Base-by-base conservation (phyloP, 1,140 invertebrate species). In the Metopolophium dirhodum region DNA sequence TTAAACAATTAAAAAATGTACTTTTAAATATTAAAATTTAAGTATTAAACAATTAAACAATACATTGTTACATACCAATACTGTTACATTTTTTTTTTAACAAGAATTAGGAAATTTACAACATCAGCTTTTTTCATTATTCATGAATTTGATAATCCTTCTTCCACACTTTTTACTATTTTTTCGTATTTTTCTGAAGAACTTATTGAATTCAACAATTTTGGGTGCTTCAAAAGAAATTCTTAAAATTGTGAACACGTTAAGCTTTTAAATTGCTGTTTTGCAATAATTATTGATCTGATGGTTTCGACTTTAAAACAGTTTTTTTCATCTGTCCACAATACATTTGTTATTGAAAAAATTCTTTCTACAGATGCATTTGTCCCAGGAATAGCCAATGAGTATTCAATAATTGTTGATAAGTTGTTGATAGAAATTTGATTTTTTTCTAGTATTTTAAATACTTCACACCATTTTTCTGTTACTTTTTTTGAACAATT, bases 171-270 rank as follows among this genome's bases (percentile, higher is more conserved):
- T n/a, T n/a, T n/a, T n/a, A n/a, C n/a, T n/a, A n/a, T n/a, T n/a
- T n/a, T n/a, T n/a, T n/a, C n/a, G n/a, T n/a, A n/a, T n/a, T n/a
- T n/a, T n/a, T n/a, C n/a, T n/a, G n/a, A n/a, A n/a, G n/a, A n/a
- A n/a, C n/a, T n/a, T n/a, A n/a, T n/a, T n/a, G n/a, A n/a, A n/a
- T n/a, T n/a, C n/a, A n/a, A n/a, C n/a, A 51, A 89, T 54, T 89
- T 37, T 89, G 11, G 49, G 49, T 41, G n/a, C n/a, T 89, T 89
- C 87, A 89, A 89, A 89, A 89, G 87, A 54, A 89, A 54, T 89
- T 89, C 49, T 54, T 51, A 54, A 89, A 89, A 49, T 89, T 89
- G 87, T 30, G 87, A 89, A 89, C 49, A 51, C 22, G 49, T 54
- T 30, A n/a, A 35, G n/a, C n/a, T 54, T 89, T 89, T 89, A 54